Evolutionary conservation across 2,797 vertebrate species (phyloP).

Genomic region (Anabacerthia variegaticeps): DNA sequence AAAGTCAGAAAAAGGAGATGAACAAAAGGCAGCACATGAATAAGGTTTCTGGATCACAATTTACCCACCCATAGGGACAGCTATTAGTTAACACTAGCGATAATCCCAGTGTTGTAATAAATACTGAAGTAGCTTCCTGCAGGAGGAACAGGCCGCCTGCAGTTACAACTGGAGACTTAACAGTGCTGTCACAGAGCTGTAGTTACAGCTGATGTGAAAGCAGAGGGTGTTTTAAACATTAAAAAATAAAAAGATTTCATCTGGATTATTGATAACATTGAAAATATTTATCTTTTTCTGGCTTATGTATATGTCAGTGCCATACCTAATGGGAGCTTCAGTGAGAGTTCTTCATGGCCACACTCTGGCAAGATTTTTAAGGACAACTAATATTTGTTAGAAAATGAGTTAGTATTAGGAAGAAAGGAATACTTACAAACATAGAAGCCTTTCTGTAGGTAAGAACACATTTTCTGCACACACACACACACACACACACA

Average conservation of each 20-base stretch:
- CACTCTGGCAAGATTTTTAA: background rate
- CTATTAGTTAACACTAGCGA: background rate
- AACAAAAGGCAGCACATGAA: background rate
- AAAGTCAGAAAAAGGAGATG: background rate
- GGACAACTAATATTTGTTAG: background rate
- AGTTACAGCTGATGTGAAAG: background rate
- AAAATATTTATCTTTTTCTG: background rate
- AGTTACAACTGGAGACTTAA: background rate
- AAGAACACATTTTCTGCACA: background rate
- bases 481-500: background rate
- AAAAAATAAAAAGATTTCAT: background rate
- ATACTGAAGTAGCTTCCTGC: background rate
- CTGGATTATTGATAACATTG: background rate
- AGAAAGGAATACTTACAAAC: background rate
- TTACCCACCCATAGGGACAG: background rate
- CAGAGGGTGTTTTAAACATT: fast-evolving
- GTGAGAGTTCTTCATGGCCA: background rate
- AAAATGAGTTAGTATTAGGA: background rate
- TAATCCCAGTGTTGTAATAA: background rate
- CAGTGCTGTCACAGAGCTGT: background rate
- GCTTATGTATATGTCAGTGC: background rate
- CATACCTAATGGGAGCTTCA: background rate
- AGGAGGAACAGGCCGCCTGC: background rate
- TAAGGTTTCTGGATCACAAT: background rate
- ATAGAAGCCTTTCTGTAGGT: background rate